Conservation (phyloP, 2,888 invertebrate species). For the Junonia oenone region DNA sequence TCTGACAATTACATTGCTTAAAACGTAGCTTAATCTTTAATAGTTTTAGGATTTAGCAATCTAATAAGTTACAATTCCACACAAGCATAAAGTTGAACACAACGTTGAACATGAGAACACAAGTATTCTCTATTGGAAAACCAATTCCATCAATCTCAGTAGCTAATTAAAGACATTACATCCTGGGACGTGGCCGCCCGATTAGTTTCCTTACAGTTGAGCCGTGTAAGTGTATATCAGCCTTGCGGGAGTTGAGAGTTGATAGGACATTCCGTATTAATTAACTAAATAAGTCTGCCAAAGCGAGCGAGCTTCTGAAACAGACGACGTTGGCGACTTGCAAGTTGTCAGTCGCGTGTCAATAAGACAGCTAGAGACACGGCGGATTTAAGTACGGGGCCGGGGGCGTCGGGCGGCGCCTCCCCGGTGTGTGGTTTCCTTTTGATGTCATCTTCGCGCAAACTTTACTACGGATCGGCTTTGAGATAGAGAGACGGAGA, state of each 20-base stretch:
- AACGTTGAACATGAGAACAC: conserved; percentile 11
- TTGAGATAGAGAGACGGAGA: conserved; percentile 81
- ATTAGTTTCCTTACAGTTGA: conserved; percentile 64
- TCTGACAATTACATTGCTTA: neutral
- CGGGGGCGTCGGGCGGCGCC: conserved; percentile 54
- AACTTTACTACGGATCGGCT: conserved; percentile 81
- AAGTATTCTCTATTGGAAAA: conserved; percentile 23
- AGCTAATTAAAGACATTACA: conserved; percentile 58
- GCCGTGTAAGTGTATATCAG: conserved; percentile 58
- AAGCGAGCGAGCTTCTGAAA: conserved; percentile 61
- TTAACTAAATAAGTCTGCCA: conserved; percentile 77
- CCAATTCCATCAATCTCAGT: conserved; percentile 42
- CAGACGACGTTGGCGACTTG: conserved; percentile 66
- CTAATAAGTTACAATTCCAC: neutral
- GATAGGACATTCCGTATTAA: conserved; percentile 78
- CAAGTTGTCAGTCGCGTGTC: conserved; percentile 76
- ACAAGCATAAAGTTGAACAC: neutral
- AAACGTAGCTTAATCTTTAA: neutral
- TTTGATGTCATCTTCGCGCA: conserved; percentile 81
- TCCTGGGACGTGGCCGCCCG: conserved; percentile 38
- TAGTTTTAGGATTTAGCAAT: neutral
- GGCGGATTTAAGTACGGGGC: conserved; percentile 73
- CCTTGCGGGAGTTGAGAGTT: conserved; percentile 68
- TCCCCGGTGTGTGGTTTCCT: conserved; percentile 79
- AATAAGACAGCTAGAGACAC: conserved; percentile 75